A percentile compares a stretch with the other conserved stretches of the same genome.
These are phyloP conservation scores for Silurus meridionalis DNA, from an alignment of 2,113 vertebrate species.

Conservation along the genomic window DNA sequence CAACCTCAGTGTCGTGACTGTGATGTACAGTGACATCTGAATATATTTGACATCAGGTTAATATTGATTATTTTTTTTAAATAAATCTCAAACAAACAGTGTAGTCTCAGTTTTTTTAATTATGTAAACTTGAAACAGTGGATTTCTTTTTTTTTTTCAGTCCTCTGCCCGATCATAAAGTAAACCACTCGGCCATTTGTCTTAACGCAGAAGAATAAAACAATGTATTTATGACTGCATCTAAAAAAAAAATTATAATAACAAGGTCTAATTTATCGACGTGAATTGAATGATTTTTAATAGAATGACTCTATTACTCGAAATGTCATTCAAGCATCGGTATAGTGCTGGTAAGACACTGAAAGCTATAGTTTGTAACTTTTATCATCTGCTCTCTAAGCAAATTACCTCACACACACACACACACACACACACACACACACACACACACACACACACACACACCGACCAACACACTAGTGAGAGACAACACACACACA, in stretches of 20 bases:
- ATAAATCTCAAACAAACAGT: slow-evolving; percentile 22
- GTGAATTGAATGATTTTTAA: background rate
- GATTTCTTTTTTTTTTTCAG: background rate
- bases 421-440: slow-evolving; percentile 15
- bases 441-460: slow-evolving; percentile 7
- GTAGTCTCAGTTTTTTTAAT: slow-evolving; percentile 22
- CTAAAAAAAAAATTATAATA: slow-evolving; percentile 4
- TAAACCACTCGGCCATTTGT: slow-evolving; percentile 62
- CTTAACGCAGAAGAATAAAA: slow-evolving; percentile 55
- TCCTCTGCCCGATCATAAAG: slow-evolving; percentile 57
- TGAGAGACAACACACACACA: slow-evolving; percentile 23
- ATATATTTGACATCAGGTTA: background rate
- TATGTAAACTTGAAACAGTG: slow-evolving; percentile 8
- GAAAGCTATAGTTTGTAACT: background rate
- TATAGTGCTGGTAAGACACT: background rate
- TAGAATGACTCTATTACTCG: background rate
- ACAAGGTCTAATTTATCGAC: background rate
- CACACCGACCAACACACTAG: slow-evolving; percentile 38
- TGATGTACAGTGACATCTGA: background rate
- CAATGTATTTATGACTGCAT: slow-evolving; percentile 13
- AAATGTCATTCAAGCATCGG: slow-evolving; percentile 2
- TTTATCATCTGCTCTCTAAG: slow-evolving; percentile 14
- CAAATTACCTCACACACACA: slow-evolving; percentile 2
- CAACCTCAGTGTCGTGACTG: background rate
- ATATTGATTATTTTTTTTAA: background rate